Conservation (phyloP, 2,113 vertebrate species). For the Notechis scutatus region DNA sequence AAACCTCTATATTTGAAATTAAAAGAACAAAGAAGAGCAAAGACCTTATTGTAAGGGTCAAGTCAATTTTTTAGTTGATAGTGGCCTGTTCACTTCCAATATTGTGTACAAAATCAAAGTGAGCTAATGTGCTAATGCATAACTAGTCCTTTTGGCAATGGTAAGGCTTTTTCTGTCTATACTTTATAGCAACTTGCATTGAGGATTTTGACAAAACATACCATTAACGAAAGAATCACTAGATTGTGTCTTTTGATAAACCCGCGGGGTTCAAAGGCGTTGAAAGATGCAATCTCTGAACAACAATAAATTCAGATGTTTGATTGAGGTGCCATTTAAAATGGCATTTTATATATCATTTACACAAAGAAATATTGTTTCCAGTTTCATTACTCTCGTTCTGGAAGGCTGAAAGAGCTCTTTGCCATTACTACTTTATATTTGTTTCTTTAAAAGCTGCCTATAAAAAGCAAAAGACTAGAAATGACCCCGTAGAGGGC, state of each 20-base stretch:
- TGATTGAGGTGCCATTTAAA: slow-evolving; percentile 85
- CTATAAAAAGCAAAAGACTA: slow-evolving; percentile 81
- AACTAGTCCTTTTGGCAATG: slow-evolving; percentile 76
- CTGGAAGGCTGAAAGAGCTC: slow-evolving; percentile 73
- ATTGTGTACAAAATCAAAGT: slow-evolving; percentile 75
- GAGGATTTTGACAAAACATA: slow-evolving; percentile 85
- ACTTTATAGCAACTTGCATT: slow-evolving; percentile 77
- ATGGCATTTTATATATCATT: slow-evolving; percentile 78
- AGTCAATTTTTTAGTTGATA: slow-evolving; percentile 81
- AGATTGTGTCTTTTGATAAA: slow-evolving; percentile 85
- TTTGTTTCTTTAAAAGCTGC: slow-evolving; percentile 76
- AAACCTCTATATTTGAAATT: slow-evolving; percentile 86
- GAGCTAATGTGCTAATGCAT: slow-evolving; percentile 75
- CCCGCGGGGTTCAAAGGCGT: slow-evolving; percentile 86
- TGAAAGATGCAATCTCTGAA: slow-evolving; percentile 78
- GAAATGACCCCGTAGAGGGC: slow-evolving; percentile 83
- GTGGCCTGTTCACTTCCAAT: slow-evolving; percentile 78
- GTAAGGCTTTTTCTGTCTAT: slow-evolving; percentile 77
- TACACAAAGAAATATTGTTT: slow-evolving; percentile 81
- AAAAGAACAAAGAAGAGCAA: slow-evolving; percentile 71
- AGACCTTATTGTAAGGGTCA: slow-evolving; percentile 68
- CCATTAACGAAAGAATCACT: slow-evolving; percentile 87
- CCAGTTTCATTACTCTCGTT: slow-evolving; percentile 78
- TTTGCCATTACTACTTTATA: slow-evolving; percentile 77
- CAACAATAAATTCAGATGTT: slow-evolving; percentile 80